Base-by-base conservation (phyloP, 2,797 vertebrate genomes). In the Amblyraja radiata region DNA sequence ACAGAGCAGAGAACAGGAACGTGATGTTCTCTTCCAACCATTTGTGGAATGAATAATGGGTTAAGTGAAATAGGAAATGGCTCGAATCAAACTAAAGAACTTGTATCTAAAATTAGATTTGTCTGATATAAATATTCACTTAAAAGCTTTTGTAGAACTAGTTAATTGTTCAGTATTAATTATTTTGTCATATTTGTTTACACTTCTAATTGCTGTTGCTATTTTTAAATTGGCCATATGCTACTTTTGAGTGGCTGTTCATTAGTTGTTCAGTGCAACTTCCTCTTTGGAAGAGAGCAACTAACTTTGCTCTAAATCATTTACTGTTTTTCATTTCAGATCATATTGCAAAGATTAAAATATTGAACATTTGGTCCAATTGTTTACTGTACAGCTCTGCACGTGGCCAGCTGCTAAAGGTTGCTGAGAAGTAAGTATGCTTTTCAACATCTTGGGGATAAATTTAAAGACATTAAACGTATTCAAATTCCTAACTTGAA, bases 151-250 rank as follows among this genome's bases (percentile, higher is more conserved):
- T 90, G 32, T 68, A 74, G 39, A 76, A 46, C 54, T 74, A 10
- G 21, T 74, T 76, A 23, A 10, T 74, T 16, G 46, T 28, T 74
- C 71, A 74, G 13, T 21, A 16, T 73, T 76, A 73, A 54, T 54
- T 76, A 39, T 92, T 74, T 73, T 92, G 71, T 28, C 71, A 92
- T 74, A 65, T 73, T 90, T 91, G 23, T 91, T 88, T 88, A 68
- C 63, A 88, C 6, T 68, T 68, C 14, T 68, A 68, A 88, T 88
- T 68, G n/a, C n/a, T 88, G n/a, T 18, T 28, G n/a, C 61, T 88
- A 16, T 36, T 36, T 68, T n/a, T 63, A 68, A 36, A 68, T 88
- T 68, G 65, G 58, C 86, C 58, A 68, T 65, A 68, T 36, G 84
- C n/a, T 68, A 68, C n/a, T 88, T 88, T 36, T 65, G 84, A 36